phyloP scores from a whole-genome alignment of 2,797 vertebrate species.

The Luscinia megarhynchos region DNA sequence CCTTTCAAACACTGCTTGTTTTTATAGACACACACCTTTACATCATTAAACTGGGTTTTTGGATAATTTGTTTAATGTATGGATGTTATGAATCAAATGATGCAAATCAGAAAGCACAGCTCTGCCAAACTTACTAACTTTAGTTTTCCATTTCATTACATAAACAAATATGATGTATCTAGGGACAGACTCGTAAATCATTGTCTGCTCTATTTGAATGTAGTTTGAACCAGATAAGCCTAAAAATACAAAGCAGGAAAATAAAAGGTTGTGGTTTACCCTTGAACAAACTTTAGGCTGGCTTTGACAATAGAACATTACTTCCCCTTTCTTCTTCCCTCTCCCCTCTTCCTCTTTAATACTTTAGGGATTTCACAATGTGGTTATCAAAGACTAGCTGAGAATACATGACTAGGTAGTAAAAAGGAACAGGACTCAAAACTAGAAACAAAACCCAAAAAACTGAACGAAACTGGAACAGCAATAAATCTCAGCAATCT shows the following conservation, averaged over 20 bases:
- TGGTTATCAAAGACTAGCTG: neutral
- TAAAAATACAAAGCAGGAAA: neutral
- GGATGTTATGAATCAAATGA: conserved; percentile 33
- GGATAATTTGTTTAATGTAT: neutral
- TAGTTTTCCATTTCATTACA: conserved; percentile 43
- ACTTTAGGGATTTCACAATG: neutral
- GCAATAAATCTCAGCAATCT: neutral
- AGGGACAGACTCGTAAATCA: conserved; percentile 15
- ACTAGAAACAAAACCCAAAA: neutral
- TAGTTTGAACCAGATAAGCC: conserved; percentile 8
- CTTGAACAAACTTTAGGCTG: neutral
- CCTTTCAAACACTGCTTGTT: conserved; percentile 45
- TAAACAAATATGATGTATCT: conserved; percentile 26
- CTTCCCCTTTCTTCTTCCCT: neutral
- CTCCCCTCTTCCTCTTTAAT: neutral
- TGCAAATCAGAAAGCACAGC: conserved; percentile 31
- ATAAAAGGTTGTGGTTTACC: neutral
- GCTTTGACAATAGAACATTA: neutral
- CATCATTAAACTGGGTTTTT: neutral
- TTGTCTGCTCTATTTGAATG: neutral
- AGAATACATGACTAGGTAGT: neutral
- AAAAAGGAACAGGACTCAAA: neutral
- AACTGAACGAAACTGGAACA: neutral
- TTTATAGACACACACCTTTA: conserved; percentile 6
- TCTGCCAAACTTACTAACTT: neutral